Evolutionary conservation across 2,888 invertebrate genomes (phyloP).

Genomic region (Dusona sp.): DNA sequence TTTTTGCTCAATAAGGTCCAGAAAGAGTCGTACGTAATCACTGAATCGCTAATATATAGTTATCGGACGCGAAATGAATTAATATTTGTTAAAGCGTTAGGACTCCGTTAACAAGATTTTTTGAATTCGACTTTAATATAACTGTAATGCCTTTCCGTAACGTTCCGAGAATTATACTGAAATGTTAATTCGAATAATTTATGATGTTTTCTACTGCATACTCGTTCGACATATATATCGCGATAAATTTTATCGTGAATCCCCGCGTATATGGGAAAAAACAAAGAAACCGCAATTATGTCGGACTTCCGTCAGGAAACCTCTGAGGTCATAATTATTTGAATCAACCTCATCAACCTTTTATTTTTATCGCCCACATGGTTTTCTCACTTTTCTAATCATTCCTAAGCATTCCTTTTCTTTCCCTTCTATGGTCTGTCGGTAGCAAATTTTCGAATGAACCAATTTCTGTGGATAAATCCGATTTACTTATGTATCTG

Average conservation of each 20-base stretch:
- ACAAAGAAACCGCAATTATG: conserved; percentile 68
- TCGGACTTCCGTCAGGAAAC: conserved; percentile 64
- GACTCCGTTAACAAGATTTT: neutral
- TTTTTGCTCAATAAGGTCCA: neutral
- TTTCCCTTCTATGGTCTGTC: too few relatives aligned
- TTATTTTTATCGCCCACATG: conserved; percentile 11
- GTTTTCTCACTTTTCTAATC: neutral
- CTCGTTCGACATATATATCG: neutral
- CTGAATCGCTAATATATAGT: neutral
- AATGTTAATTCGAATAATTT: neutral
- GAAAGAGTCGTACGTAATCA: neutral
- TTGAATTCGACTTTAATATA: neutral
- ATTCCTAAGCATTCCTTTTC: too few relatives aligned
- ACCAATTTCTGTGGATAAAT: too few relatives aligned
- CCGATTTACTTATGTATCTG: too few relatives aligned
- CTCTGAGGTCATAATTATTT: conserved; percentile 47
- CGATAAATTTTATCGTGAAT: conserved; percentile 18
- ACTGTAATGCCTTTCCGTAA: conserved; percentile 2
- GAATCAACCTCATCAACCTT: neutral
- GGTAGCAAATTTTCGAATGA: too few relatives aligned
- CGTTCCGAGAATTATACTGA: conserved; percentile 40
- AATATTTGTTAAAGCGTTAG: neutral
- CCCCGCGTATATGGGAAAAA: conserved; percentile 17
- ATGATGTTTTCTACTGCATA: neutral
- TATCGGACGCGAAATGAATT: neutral